A percentile compares a stretch with the other conserved stretches of the same genome.
Evolutionary conservation across 92 coral and sea anemone genomes (phyloP).

Genomic region (Nematostella vectensis): DNA sequence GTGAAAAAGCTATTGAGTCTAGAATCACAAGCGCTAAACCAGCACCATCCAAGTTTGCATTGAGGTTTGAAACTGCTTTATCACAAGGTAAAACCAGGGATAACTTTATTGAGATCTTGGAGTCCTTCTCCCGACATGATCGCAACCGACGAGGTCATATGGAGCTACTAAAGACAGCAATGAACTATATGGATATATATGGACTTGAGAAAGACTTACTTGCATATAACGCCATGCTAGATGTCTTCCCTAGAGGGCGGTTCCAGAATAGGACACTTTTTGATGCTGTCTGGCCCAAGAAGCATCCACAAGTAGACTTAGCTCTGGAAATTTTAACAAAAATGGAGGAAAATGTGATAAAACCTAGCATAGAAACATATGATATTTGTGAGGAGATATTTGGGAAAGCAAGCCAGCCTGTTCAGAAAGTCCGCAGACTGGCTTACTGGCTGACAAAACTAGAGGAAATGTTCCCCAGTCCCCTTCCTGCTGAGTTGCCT

Average conservation of each 20-base stretch:
- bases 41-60: slow-evolving; percentile 29
- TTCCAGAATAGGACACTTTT: slow-evolving; percentile 78
- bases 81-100: slow-evolving; percentile 47
- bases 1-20: no score
- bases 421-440: slow-evolving; percentile 79
- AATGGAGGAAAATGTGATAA: slow-evolving; percentile 86
- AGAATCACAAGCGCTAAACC: slow-evolving; percentile 3
- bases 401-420: slow-evolving; percentile 91
- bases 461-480: slow-evolving; percentile 94
- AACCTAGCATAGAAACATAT: slow-evolving; percentile 74
- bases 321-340: slow-evolving; percentile 86
- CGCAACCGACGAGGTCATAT: slow-evolving; percentile 68
- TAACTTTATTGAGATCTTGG: slow-evolving; percentile 58
- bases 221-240: slow-evolving; percentile 63
- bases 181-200: slow-evolving; percentile 75
- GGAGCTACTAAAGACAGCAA: slow-evolving; percentile 67
- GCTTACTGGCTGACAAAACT: slow-evolving; percentile 91
- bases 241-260: slow-evolving; percentile 81
- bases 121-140: slow-evolving; percentile 49
- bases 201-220: slow-evolving; percentile 72
- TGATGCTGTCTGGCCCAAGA: slow-evolving; percentile 96
- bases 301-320: slow-evolving; percentile 86
- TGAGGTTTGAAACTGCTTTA: slow-evolving; percentile 45
- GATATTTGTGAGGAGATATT: slow-evolving; percentile 77
- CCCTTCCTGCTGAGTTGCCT: slow-evolving; percentile 74